Conservation (phyloP, 2,888 invertebrate species). For the Hydriomena furcata region DNA sequence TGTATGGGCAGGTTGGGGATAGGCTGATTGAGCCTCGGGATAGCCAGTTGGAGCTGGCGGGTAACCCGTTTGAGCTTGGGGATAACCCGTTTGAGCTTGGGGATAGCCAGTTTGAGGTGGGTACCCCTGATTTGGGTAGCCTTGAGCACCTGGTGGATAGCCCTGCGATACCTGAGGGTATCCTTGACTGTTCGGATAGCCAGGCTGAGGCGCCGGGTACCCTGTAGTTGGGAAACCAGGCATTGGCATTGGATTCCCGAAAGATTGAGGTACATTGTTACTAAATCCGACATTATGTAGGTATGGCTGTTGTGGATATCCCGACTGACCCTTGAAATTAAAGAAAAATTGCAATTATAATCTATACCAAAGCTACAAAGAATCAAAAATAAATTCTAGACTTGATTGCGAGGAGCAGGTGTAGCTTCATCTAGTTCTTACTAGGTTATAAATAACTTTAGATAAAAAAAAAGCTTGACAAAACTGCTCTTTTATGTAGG, state of each 20-base stretch:
- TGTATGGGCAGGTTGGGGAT: conserved; percentile 28
- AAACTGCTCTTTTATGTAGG: too few species aligned
- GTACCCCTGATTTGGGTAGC: conserved; percentile 35
- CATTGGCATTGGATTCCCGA: conserved; percentile 78
- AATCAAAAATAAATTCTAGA: too few species aligned
- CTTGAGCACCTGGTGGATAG: conserved; percentile 46
- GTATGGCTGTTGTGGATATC: conserved; percentile 78
- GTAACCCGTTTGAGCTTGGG: conserved; percentile 40
- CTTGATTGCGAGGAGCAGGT: too few species aligned
- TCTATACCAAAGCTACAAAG: conserved; percentile 35
- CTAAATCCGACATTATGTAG: conserved; percentile 76
- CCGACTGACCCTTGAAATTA: conserved; percentile 80
- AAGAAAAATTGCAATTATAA: conserved; percentile 46
- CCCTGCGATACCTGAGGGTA: conserved; percentile 64
- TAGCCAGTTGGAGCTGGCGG: conserved; percentile 36
- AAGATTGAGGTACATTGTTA: conserved; percentile 77
- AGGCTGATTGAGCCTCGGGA: conserved; percentile 40
- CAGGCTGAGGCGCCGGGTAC: conserved; percentile 65
- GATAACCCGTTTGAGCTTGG: conserved; percentile 40
- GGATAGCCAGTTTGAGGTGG: conserved; percentile 48
- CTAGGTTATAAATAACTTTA: too few species aligned
- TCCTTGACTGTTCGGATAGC: conserved; percentile 56
- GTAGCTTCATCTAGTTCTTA: too few species aligned
- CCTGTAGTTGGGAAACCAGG: conserved; percentile 71
- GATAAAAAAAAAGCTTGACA: too few species aligned